phyloP scores from a whole-genome alignment of 2,888 invertebrate genomes.

The Papilio protenor region DNA sequence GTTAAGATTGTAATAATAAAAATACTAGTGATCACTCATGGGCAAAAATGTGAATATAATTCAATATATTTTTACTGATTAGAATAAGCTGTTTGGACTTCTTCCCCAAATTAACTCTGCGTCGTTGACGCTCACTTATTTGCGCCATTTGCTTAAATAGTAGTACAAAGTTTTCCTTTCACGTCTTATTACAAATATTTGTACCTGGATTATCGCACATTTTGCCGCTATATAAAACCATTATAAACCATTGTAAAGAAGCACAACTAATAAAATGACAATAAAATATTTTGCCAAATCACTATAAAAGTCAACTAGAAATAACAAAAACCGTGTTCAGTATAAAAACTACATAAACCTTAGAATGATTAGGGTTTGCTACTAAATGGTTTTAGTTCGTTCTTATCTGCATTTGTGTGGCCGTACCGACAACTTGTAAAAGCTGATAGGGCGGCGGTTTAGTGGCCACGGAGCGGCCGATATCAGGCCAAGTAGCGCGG shows the following conservation, averaged over 20 bases:
- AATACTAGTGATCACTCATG: background rate
- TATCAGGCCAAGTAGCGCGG: conserved; percentile 58
- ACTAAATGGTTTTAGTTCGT: conserved; percentile 37
- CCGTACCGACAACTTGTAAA: conserved; percentile 68
- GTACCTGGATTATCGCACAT: background rate
- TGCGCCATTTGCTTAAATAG: too few relatives aligned
- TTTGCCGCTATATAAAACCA: too few relatives aligned
- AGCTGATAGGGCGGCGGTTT: conserved; percentile 70
- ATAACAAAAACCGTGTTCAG: conserved; percentile 22
- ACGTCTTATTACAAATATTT: background rate
- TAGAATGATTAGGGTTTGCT: conserved; percentile 31
- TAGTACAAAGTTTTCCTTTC: too few relatives aligned
- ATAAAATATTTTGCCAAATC: background rate
- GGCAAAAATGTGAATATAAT: too few relatives aligned
- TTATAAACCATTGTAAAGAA: background rate
- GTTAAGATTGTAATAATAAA: background rate
- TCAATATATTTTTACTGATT: too few relatives aligned
- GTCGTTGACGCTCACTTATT: too few relatives aligned
- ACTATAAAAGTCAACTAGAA: background rate
- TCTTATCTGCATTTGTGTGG: conserved; percentile 72
- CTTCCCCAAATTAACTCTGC: too few relatives aligned
- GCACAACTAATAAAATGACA: background rate
- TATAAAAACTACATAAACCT: conserved; percentile 35
- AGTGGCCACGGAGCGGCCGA: conserved; percentile 58
- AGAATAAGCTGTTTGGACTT: too few relatives aligned